A percentile compares a stretch with the other conserved stretches of the same genome.
phyloP scores from a whole-genome alignment of 1,140 invertebrate genomes.

The Bombus turneri region DNA sequence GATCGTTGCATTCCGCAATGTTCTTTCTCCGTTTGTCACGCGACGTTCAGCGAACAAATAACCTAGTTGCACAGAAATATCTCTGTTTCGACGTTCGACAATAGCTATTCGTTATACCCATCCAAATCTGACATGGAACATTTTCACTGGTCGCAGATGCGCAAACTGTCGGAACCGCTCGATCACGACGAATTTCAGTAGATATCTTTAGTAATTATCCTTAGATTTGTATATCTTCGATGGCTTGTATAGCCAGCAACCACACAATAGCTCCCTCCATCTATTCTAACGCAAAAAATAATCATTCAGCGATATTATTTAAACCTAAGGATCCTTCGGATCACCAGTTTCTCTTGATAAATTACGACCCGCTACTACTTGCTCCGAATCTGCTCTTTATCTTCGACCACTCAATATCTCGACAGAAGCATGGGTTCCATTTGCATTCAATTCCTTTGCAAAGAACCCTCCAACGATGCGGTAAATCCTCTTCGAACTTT shows the following conservation, averaged over 20 bases:
- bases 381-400: background rate
- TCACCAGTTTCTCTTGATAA: too few species aligned
- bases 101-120: background rate
- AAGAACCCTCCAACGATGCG: background rate
- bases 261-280: background rate
- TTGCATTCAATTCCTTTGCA: background rate
- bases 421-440: background rate
- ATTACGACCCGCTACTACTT: background rate
- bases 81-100: background rate
- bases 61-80: background rate
- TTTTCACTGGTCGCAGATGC: background rate
- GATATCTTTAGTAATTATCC: background rate
- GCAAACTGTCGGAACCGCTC: background rate
- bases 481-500: background rate
- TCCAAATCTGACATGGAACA: background rate
- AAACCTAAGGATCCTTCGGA: background rate
- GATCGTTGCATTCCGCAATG: too few species aligned
- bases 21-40: constrained; percentile 15
- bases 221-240: background rate
- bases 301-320: background rate
- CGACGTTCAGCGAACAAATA: background rate
- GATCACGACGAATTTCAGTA: background rate
- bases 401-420: background rate
- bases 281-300: background rate
- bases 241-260: too few species aligned